These are phyloP conservation scores for Strigamia transsilvanica DNA, from an alignment of 2,888 invertebrate genomes.

Conservation along the genomic window DNA sequence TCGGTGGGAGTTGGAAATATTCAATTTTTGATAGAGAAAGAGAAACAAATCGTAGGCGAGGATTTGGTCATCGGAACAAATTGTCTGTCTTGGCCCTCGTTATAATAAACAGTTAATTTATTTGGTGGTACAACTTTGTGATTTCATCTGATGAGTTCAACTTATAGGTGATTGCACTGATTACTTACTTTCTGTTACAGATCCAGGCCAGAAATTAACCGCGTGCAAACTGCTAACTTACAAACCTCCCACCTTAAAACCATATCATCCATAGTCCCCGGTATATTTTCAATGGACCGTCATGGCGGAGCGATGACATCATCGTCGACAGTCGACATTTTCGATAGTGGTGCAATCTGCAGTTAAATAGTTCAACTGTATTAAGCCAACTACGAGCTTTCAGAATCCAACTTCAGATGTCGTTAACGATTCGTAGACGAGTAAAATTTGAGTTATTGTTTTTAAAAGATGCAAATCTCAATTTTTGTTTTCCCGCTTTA, in stretches of 20 bases:
- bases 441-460: too few species aligned
- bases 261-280: slow-evolving; percentile 46
- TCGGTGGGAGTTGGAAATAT: too few species aligned
- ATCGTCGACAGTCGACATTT: slow-evolving; percentile 18
- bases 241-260: slow-evolving; percentile 4
- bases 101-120: slow-evolving; percentile 7
- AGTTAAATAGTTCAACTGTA: not conserved
- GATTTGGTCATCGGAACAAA: not conserved
- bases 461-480: too few species aligned
- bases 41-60: too few species aligned
- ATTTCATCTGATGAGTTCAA: not conserved
- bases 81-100: not conserved
- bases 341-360: slow-evolving; percentile 10
- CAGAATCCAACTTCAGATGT: not conserved
- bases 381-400: not conserved
- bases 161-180: not conserved
- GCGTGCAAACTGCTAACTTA: slow-evolving; percentile 1
- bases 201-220: slow-evolving; percentile 7
- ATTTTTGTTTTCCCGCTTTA: too few species aligned
- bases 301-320: slow-evolving; percentile 52
- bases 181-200: slow-evolving; percentile 21
- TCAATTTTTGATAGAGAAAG: too few species aligned
- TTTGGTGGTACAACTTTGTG: not conserved
- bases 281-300: slow-evolving; percentile 44
- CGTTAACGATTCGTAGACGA: not conserved